Base-by-base conservation (phyloP, 2,888 invertebrate genomes). In the Dusona sp. region DNA sequence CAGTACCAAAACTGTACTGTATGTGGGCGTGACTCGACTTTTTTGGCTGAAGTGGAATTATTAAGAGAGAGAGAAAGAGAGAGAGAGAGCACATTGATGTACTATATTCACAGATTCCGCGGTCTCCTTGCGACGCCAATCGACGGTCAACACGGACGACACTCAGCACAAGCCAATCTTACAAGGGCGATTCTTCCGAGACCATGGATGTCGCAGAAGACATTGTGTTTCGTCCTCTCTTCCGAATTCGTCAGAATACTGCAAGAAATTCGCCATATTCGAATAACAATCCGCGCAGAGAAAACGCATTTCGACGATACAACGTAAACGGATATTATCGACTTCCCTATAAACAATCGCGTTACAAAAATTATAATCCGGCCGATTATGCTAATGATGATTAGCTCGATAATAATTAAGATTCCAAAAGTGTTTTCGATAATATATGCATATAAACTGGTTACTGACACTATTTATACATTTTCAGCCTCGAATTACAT, bases 161-260 rank as follows among this genome's bases (percentile, higher is more conserved):
- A 7, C 38, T 22, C 64, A 22, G 29, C 29, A 25, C 75, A 16
- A 77, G 19, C 22, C 3, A 7, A 38, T 57, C 19, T 36, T n/a
- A 64, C 48, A n/a, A 75, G 33, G 83, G 70, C 8, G 67, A 84
- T 68, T 75, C 78, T n/a, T 67, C 19, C n/a, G 86, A 86, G 73
- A 83, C 45, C 19, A 91, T 94, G 93, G 92, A 92, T 51, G 91
- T 91, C 3, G 94, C 94, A 0, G 93, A 93, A 82, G 93, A 93
- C 67, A 93, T 93, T 29, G 91, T 93, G 36, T 94, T 94, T 87
- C 90, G 94, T 22, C 94, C 94, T 0, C 90, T 94, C 33, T 94
- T 94, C 74, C 91, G 90, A 79, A 93, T 93, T 78, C 92, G 93
- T 8, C 93, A 92, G 68, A 90, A 92, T 79, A 86, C 89, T 45